These are phyloP conservation scores for Ophion obscuratus DNA, from an alignment of 2,888 invertebrate genomes.

Conservation along the genomic window DNA sequence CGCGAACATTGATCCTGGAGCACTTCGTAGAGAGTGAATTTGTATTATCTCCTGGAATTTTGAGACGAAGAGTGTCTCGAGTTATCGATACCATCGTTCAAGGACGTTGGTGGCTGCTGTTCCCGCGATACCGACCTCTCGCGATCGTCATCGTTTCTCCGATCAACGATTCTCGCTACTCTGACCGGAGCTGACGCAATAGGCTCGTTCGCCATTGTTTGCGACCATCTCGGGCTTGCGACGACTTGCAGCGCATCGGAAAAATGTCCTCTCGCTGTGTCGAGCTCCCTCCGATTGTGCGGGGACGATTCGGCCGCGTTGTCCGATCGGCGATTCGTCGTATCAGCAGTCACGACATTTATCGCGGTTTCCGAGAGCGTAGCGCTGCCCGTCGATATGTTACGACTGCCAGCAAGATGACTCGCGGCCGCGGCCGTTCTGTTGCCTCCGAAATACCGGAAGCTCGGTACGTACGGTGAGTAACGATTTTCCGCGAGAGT, in stretches of 20 bases:
- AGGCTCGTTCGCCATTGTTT: slow-evolving; percentile 9
- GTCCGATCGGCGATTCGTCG: slow-evolving; percentile 7
- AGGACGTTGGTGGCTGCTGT: background rate
- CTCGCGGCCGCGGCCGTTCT: slow-evolving; percentile 17
- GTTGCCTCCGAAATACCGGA: slow-evolving; percentile 47
- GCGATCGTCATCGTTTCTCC: slow-evolving; percentile 27
- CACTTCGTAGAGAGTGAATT: slow-evolving; percentile 9
- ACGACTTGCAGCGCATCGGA: slow-evolving; percentile 21
- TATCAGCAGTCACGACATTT: slow-evolving; percentile 18
- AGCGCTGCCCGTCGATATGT: slow-evolving; percentile 11
- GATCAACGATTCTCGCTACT: slow-evolving; percentile 17
- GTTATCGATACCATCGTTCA: background rate
- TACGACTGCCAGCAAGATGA: background rate
- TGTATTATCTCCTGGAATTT: slow-evolving; percentile 33
- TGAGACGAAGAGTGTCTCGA: slow-evolving; percentile 8
- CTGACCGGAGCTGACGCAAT: slow-evolving; percentile 13
- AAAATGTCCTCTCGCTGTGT: background rate
- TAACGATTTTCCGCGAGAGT: slow-evolving; percentile 63
- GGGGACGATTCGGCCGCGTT: background rate
- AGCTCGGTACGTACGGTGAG: slow-evolving; percentile 71
- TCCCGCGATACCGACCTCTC: no score
- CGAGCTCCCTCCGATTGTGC: slow-evolving; percentile 32
- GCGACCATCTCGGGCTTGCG: slow-evolving; percentile 9
- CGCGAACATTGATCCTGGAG: background rate
- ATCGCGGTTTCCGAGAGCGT: slow-evolving; percentile 27